Evolutionary conservation across 1,140 invertebrate genomes (phyloP), one percentile per base, ranked within the genome.

Genomic region (Leucophenga varia): DNA sequence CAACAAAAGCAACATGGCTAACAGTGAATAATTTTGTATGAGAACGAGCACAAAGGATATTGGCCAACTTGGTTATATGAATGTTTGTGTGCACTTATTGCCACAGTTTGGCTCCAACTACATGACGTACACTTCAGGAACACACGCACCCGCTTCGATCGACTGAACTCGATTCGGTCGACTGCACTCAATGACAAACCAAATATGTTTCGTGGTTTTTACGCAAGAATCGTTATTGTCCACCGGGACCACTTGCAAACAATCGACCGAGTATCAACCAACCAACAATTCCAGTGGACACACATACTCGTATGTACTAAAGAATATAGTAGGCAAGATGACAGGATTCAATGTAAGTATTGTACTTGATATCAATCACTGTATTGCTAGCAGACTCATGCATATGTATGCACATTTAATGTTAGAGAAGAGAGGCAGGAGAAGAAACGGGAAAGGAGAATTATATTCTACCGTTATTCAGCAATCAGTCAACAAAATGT

Each of bases 121-220:
- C 52, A 30, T 38, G 35, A 47, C 44, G n/a, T n/a, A n/a, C n/a
- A n/a, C n/a, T n/a, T n/a, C n/a, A n/a, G n/a, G n/a, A n/a, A 30
- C 47, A 59, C 22, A 25, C 22, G 31, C 45, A 18, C 28, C 49
- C 47, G 13, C 43, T 47, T 32, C 32, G 34, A 39, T 14, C 14
- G 28, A 37, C 3, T 32, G 19, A 32, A 2, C 45, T 45, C 32
- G 30, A 44, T 53, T 36, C 56, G 63, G 55, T 57, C 59, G 53
- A 61, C 43, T 67, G 59, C 63, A 47, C 50, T 61, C 61, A 70
- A 70, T 70, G 65, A 70, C 65, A 70, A 70, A 61, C 52, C 65
- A 70, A 70, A 70, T 65, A 70, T 70, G 65, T 65, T 70, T 64
- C 51, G 65, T 70, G 65, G 65, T 60, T 70, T 70, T 70, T 65